Evolutionary conservation across 2,113 vertebrate genomes (phyloP), one percentile per base, ranked within the genome.

Genomic region (Synchiropus splendidus): DNA sequence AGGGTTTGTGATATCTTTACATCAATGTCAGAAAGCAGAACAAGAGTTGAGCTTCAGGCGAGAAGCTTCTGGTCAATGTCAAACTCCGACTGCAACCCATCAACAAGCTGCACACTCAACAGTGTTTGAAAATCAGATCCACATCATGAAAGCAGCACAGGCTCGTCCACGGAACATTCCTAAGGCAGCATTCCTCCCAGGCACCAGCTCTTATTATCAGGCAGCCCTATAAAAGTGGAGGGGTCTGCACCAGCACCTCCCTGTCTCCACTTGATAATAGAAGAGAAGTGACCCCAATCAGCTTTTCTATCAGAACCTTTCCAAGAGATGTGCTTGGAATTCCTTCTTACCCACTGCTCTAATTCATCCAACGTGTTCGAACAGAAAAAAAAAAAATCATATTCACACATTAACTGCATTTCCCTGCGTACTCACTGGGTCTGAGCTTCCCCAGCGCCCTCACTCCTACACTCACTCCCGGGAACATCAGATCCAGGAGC

Each of bases 141-240:
- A 27, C 4, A 27, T 27, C 21, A 27, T 27, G 8, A 27, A 27
- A 33, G 51, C 13, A 58, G 33, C 12, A 6, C 56, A 67, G 70
- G 64, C 64, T 35, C 16, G 37, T 58, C 45, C 34, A 42, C 35
- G 9, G 64, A 38, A 15, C 57, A 63, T 69, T 79, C 67, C 59
- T 45, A 9, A 31, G 3, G 42, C 55, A 39, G 64, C 69, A 75
- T 80, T 80, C 78, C 78, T 70, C 39, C 5, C 34, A 60, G 78
- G 78, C 78, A 70, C 72, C 61, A 47, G 65, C 17, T 53, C 65
- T 74, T 67, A 70, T 78, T 78, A 78, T 74, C 78, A 64, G 53
- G 12, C 67, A 48, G 58, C 58, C 65, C 43, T 57, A 43, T 72
- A 63, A 72, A 77, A 71, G 66, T 46, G n/a, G 27, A 54, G 59